Percentiles rank a stretch among this genome's conserved stretches.
Evolutionary conservation across 2,797 vertebrate species (phyloP).

Genomic region (Catostomus latipinnis): DNA sequence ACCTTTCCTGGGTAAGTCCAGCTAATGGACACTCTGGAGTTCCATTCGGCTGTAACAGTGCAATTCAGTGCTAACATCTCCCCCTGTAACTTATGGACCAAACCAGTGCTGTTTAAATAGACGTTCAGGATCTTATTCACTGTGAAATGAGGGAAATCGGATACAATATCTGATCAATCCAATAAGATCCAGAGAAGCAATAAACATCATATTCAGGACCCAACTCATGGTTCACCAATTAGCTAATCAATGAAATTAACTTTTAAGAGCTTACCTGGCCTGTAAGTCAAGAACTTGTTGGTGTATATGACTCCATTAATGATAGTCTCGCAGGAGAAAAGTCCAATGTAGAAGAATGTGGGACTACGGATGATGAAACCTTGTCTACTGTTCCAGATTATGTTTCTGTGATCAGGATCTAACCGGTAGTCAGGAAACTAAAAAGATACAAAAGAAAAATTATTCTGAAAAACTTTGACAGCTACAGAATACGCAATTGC

Average conservation of each 20-base stretch:
- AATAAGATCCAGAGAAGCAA: neutral
- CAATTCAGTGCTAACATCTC: slow-evolving; percentile 87
- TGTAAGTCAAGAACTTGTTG: slow-evolving; percentile 83
- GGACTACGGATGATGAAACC: slow-evolving; percentile 90
- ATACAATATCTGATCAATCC: neutral
- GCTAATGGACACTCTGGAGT: slow-evolving; percentile 89
- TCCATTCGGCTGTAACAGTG: slow-evolving; percentile 84
- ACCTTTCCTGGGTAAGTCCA: slow-evolving; percentile 92
- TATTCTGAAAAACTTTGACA: neutral
- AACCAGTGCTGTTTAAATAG: slow-evolving; percentile 80
- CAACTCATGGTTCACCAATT: neutral
- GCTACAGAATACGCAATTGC: neutral
- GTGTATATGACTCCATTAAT: slow-evolving; percentile 71
- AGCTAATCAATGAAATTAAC: neutral
- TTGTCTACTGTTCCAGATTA: slow-evolving; percentile 87
- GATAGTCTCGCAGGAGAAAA: slow-evolving; percentile 85
- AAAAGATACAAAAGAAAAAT: slow-evolving; percentile 50
- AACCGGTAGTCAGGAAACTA: slow-evolving; percentile 76
- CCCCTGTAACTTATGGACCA: slow-evolving; percentile 81
- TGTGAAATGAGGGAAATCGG: slow-evolving; percentile 59
- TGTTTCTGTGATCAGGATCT: slow-evolving; percentile 82
- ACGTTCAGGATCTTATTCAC: slow-evolving; percentile 88
- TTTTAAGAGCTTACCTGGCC: slow-evolving; percentile 80
- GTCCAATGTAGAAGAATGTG: slow-evolving; percentile 82
- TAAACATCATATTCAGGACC: neutral